phyloP scores from a whole-genome alignment of 2,888 invertebrate genomes.

The Glaucopsyche alexis region DNA sequence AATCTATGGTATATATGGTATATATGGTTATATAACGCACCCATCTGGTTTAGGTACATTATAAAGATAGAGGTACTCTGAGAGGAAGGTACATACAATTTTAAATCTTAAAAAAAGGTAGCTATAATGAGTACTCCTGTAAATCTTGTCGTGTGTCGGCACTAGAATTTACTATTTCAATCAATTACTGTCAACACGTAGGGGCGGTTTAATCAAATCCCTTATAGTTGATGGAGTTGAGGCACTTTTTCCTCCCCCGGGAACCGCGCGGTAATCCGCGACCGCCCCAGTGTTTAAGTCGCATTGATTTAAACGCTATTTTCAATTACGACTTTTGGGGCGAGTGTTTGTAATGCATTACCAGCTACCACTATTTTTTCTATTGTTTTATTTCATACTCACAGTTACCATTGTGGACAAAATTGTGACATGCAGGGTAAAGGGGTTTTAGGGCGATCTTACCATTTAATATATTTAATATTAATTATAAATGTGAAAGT shows the following conservation, averaged over 20 bases:
- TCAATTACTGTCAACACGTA: constrained; percentile 75
- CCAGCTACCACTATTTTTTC: neutral
- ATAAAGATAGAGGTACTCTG: too few relatives aligned
- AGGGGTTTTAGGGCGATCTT: neutral
- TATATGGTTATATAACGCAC: too few relatives aligned
- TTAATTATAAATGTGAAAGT: too few relatives aligned
- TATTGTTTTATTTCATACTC: neutral
- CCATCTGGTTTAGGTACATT: too few relatives aligned
- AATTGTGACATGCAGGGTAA: neutral
- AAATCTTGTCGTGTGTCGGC: constrained; percentile 15
- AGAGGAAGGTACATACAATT: too few relatives aligned
- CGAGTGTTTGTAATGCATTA: constrained; percentile 25
- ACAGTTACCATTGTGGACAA: neutral
- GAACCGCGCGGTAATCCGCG: constrained; percentile 55
- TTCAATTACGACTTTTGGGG: constrained; percentile 48
- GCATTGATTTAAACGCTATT: constrained; percentile 72
- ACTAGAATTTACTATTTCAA: constrained; percentile 54
- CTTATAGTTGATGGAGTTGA: constrained; percentile 66
- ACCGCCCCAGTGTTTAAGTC: constrained; percentile 73
- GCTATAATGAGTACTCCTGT: constrained; percentile 8
- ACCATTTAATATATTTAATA: too few relatives aligned
- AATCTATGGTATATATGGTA: too few relatives aligned
- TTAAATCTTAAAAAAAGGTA: neutral
- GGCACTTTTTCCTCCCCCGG: constrained; percentile 66
- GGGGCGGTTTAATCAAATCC: constrained; percentile 75